Conservation (phyloP, 2,888 invertebrate genomes). For the Imbricaverruca yamaguchii region DNA sequence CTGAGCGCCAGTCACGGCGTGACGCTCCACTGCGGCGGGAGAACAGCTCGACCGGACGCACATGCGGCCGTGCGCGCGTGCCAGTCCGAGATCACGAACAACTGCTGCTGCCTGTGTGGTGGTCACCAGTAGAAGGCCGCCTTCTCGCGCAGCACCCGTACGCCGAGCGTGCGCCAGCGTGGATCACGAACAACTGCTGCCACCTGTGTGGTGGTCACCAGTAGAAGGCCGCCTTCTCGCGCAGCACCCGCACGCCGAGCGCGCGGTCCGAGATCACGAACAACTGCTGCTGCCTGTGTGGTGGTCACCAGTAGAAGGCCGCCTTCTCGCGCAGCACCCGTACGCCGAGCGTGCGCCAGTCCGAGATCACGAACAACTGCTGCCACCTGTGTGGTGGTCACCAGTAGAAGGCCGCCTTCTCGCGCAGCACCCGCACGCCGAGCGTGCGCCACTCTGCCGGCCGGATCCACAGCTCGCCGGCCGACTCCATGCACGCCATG, state of each 20-base stretch:
- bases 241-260: conserved; percentile 58
- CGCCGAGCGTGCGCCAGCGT: conserved; percentile 80
- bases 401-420: conserved; percentile 74
- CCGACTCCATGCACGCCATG: conserved; percentile 58
- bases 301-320: conserved; percentile 59
- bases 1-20: no score
- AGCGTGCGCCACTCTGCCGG: conserved; percentile 75
- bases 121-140: conserved; percentile 64
- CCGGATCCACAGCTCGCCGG: conserved; percentile 74
- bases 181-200: no score
- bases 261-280: conserved; percentile 53
- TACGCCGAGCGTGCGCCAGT: conserved; percentile 80
- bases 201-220: conserved; percentile 41
- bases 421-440: conserved; percentile 76
- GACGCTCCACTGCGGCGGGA: no score
- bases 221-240: conserved; percentile 81
- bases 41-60: no score
- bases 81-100: conserved; percentile 57
- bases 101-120: no score
- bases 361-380: conserved; percentile 40
- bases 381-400: conserved; percentile 1
- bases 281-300: no score
- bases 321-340: conserved; percentile 80
- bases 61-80: conserved; percentile 47
- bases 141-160: conserved; percentile 76